Conservation (phyloP, 2,888 invertebrate genomes). For the Rugalucina vietnamica region DNA sequence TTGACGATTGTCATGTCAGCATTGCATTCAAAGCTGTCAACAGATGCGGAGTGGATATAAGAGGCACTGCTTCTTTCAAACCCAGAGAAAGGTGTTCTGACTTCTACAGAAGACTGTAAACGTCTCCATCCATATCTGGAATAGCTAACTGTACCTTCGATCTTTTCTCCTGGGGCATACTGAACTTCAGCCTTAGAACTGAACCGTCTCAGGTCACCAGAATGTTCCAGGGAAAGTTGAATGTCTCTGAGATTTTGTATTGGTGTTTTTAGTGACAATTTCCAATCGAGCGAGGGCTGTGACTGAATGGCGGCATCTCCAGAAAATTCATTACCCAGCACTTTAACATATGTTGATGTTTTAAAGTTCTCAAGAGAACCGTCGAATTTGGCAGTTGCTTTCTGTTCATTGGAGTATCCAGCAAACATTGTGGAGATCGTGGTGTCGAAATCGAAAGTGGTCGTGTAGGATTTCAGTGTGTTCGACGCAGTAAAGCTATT, state of each 20-base stretch:
- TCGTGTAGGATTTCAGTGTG: constrained; percentile 3
- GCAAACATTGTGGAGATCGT: constrained; percentile 22
- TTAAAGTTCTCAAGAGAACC: constrained; percentile 27
- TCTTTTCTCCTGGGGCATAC: constrained; percentile 29
- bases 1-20: constrained; percentile 33
- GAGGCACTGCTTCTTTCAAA: constrained; percentile 32
- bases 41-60: constrained; percentile 44
- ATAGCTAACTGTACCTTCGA: constrained; percentile 34
- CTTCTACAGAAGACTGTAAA: constrained; percentile 38
- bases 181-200: constrained; percentile 37
- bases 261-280: constrained; percentile 40
- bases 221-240: constrained; percentile 34
- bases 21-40: constrained; percentile 57
- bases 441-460: constrained; percentile 28
- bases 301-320: constrained; percentile 34
- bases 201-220: constrained; percentile 35
- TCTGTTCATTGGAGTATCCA: constrained; percentile 48
- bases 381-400: constrained; percentile 14
- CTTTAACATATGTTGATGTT: constrained; percentile 25
- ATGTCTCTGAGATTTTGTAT: constrained; percentile 19
- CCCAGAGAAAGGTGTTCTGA: constrained; percentile 47
- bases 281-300: constrained; percentile 20
- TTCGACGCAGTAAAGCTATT: constrained; percentile 26
- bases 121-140: constrained; percentile 52
- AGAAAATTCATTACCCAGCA: constrained; percentile 39